Evolutionary conservation across 2,888 invertebrate genomes (phyloP), one percentile per base, ranked within the genome.

Genomic region (Anodontia alba): DNA sequence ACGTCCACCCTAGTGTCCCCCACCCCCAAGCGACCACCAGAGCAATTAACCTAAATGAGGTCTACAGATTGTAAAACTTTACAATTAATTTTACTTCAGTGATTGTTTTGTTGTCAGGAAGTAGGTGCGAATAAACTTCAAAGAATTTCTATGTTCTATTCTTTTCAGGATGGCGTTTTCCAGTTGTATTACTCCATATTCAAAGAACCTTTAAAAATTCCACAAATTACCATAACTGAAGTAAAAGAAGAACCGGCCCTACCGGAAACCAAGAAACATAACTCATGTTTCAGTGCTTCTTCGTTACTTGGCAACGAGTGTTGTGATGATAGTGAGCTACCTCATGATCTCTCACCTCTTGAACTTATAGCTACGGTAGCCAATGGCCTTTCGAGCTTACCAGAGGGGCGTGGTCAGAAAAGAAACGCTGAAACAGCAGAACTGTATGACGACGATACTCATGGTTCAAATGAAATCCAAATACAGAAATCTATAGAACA

Each of bases 331-430:
- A 81, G 76, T 38, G 79, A 81, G 62, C 67, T 86, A 62, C 79
- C 80, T 38, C 86, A 86, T 70, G 80, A 86, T 62, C 80, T 86
- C 69, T 86, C 86, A 62, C 86, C 86, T 54, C 73, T 86, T 17
- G 83, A 86, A 76, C 71, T 86, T 8, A 86, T 86, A 80, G 86
- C 86, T 75, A 83, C 83, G 15, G 86, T 86, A 51, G 86, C 86
- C 62, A 83, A 79, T 57, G 81, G 83, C 49, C 69, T 81, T 67
- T 83, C 80, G 1, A 71, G 81, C 73, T 80, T 80, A 20, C 81
- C 81, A 76, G 83, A 86, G 33, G 80, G 83, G 29, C 77, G 86
- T 31, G 81, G 83, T 57, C 54, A 80, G 17, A 86, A 86, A 76
- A 80, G 86, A 26, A 81, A 83, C 46, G 29, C 80, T 7, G 79